A percentile compares a stretch with the other conserved stretches of the same genome.
These are phyloP conservation scores for Lethrus apterus DNA, from an alignment of 1,140 invertebrate genomes.

Conservation along the genomic window DNA sequence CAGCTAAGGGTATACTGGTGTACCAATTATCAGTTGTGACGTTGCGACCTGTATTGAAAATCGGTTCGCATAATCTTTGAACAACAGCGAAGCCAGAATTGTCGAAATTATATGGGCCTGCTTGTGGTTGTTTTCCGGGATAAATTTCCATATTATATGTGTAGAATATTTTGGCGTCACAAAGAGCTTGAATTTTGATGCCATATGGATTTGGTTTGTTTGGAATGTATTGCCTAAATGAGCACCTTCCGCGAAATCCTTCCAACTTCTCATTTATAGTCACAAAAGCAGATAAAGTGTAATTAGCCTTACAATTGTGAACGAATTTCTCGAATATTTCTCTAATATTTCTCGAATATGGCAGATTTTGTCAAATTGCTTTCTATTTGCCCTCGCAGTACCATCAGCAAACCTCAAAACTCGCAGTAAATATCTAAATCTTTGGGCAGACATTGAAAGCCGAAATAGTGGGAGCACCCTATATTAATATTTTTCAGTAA, in stretches of 20 bases:
- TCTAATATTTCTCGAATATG: neutral
- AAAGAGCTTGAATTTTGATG: constrained; percentile 32
- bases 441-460: neutral
- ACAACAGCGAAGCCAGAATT: neutral
- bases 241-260: constrained; percentile 36
- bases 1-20: neutral
- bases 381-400: neutral
- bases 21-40: neutral
- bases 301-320: constrained; percentile 4
- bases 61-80: neutral
- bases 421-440: neutral
- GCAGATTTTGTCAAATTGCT: neutral
- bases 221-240: constrained; percentile 38
- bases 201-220: constrained; percentile 38
- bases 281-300: constrained; percentile 9
- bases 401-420: neutral
- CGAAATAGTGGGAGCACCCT: too few relatives aligned
- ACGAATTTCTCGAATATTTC: neutral
- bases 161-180: constrained; percentile 33
- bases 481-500: too few relatives aligned
- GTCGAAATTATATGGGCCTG: neutral
- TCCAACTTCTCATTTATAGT: constrained; percentile 30
- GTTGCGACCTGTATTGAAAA: neutral
- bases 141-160: constrained; percentile 34
- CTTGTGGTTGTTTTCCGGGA: constrained; percentile 34